Evolutionary conservation across 1,140 invertebrate species (phyloP), one percentile per base, ranked within the genome.

Genomic region (Tribolium castaneum): DNA sequence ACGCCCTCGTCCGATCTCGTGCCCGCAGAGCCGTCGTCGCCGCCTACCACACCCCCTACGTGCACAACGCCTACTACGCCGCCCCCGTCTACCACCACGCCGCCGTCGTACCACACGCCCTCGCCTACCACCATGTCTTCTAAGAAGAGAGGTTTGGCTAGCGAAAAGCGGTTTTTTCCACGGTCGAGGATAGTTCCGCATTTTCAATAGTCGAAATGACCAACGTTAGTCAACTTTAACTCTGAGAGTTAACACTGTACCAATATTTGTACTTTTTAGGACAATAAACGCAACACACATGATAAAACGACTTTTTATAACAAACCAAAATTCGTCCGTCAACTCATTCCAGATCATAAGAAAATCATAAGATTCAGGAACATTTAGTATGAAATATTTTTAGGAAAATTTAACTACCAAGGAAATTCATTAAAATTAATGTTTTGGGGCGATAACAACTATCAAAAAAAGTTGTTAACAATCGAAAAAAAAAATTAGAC

Each of bases 51-150:
- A 81, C 83, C 22, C 83, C 86, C 62, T 77, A 77, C 4, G 79
- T 84, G 75, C 84, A 84, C 62, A 82, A 78, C 70, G 81, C 83
- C 62, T 83, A 78, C 79, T 81, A 59, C 74, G 82, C 79, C 78
- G 83, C 83, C 84, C 82, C 86, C 10, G 35, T 70, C 2, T 19
- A 89, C 88, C 84, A 87, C 83, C 59, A 70, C 35, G 50, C 75
- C 34, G 35, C 51, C 72, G 25, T 30, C 3, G 25, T 30, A 3
- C 35, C 10, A 79, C 85, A 87, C 80, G 87, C 85, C 73, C 84
- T 87, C 80, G 84, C 84, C 75, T 87, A 87, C 83, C 25, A 30
- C 6, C 79, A 86, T 62, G 82, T 84, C 78, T 84, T 86, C 80
- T 87, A 85, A 84, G n/a, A 71, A 39, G 49, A 70, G 49, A 51